phyloP scores from a whole-genome alignment of 2,888 invertebrate genomes.

The Phortica magna region DNA sequence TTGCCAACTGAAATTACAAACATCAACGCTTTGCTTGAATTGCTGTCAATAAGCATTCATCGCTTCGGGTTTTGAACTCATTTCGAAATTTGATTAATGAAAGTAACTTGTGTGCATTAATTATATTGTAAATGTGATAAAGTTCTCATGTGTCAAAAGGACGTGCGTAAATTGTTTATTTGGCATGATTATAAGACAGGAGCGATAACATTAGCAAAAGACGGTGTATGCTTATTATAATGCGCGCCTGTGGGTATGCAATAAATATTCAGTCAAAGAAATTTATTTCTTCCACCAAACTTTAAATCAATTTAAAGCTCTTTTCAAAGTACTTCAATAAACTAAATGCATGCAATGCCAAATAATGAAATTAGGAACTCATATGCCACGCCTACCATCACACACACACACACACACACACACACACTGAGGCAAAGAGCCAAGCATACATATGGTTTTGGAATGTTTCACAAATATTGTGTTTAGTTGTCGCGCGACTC shows the following conservation, averaged over 20 bases:
- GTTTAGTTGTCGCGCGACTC: constrained; percentile 4
- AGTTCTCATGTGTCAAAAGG: neutral
- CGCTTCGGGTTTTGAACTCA: neutral
- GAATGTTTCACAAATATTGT: neutral
- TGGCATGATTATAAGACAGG: neutral
- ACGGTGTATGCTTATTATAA: no score
- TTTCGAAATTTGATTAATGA: constrained; percentile 25
- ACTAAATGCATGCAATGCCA: no score
- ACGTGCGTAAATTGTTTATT: neutral
- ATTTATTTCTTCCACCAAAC: no score
- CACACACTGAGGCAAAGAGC: neutral
- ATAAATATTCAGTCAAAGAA: no score
- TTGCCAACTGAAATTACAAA: neutral
- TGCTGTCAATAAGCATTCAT: neutral
- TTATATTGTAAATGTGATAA: neutral
- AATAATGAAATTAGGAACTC: neutral
- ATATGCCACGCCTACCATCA: neutral
- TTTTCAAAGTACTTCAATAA: no score
- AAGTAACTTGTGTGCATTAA: constrained; percentile 4
- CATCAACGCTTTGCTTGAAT: constrained; percentile 25
- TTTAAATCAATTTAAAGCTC: no score
- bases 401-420: no score
- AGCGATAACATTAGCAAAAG: no score
- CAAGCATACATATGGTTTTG: neutral
- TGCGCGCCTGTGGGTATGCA: neutral